Evolutionary conservation across 2,888 invertebrate species (phyloP).

Genomic region (Rhogogaster chlorosoma): DNA sequence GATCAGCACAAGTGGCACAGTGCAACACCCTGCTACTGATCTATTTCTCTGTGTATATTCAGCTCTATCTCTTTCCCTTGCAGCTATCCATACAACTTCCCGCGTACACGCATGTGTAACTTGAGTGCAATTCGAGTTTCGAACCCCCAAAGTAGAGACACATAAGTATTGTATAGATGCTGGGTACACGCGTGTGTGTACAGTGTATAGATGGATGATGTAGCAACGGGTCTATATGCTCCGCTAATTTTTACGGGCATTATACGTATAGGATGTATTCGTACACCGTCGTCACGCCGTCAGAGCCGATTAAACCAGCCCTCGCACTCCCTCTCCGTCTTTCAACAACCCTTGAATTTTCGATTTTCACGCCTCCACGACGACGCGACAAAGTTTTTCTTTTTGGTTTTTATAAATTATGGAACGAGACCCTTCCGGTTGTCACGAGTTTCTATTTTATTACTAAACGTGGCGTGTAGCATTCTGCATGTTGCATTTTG

Average conservation of each 20-base stretch:
- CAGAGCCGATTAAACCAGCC: constrained; percentile 70
- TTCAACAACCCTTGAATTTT: constrained; percentile 19
- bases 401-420: not conserved
- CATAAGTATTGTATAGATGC: not conserved
- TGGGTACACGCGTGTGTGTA: no score
- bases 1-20: constrained; percentile 72
- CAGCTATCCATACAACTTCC: not conserved
- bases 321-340: constrained; percentile 52
- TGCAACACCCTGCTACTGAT: constrained; percentile 18
- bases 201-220: not conserved
- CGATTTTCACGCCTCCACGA: constrained; percentile 34
- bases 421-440: no score
- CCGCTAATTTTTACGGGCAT: constrained; percentile 73
- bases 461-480: no score
- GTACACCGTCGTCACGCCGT: constrained; percentile 62
- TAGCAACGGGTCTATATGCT: constrained; percentile 58
- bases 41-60: not conserved
- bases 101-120: not conserved
- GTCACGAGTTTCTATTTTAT: no score
- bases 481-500: no score
- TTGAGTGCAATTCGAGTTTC: not conserved
- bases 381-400: not conserved
- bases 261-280: constrained; percentile 54
- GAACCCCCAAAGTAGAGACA: not conserved
- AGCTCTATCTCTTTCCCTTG: not conserved